Evolutionary conservation across 1,140 invertebrate species (phyloP).

Genomic region (Oppia nitens): DNA sequence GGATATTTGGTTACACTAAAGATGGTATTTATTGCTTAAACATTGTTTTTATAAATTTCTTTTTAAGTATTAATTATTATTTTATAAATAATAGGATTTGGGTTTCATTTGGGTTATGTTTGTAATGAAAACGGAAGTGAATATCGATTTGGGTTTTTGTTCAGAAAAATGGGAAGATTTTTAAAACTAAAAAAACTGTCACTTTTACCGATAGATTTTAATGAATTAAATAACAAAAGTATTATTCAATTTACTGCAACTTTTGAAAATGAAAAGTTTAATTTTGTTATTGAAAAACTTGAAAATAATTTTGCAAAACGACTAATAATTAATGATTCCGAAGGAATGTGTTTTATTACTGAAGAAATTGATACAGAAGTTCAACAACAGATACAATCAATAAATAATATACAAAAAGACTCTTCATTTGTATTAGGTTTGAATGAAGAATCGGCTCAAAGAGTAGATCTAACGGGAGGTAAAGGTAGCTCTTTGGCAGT

Average conservation of each 20-base stretch:
- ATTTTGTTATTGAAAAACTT: neutral
- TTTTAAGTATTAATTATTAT: too few species aligned
- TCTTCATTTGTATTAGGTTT: neutral
- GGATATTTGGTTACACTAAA: slow-evolving; percentile 1
- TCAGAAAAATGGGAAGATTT: neutral
- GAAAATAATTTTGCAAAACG: too few species aligned
- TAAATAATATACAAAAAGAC: too few species aligned
- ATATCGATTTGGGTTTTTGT: slow-evolving; percentile 1
- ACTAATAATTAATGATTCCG: neutral
- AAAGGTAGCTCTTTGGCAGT: slow-evolving; percentile 50
- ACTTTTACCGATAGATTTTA: neutral
- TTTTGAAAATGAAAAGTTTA: neutral
- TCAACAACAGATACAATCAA: too few species aligned
- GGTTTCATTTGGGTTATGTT: slow-evolving; percentile 4
- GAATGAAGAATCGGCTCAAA: neutral
- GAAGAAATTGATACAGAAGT: slow-evolving; percentile 1
- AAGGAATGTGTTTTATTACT: slow-evolving; percentile 2
- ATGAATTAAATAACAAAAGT: neutral
- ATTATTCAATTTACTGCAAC: neutral
- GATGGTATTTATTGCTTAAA: neutral
- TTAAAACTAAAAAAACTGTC: neutral
- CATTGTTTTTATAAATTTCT: too few species aligned
- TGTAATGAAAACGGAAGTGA: neutral
- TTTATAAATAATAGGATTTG: too few species aligned
- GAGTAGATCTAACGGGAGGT: slow-evolving; percentile 40